phyloP scores from a whole-genome alignment of 2,888 invertebrate species.

The Himalopsyche anomala region DNA sequence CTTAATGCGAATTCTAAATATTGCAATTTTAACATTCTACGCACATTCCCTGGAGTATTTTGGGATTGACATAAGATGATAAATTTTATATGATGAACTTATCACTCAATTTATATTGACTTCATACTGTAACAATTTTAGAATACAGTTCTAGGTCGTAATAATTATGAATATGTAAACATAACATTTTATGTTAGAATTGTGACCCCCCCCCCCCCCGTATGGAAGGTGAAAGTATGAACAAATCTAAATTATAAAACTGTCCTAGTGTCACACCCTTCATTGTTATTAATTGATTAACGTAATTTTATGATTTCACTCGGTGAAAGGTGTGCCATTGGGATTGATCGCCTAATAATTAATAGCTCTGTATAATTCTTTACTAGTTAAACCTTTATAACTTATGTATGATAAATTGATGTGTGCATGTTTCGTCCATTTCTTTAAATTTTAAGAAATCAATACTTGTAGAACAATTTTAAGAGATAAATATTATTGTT shows the following conservation, averaged over 20 bases:
- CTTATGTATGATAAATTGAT: slow-evolving; percentile 63
- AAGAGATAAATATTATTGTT: slow-evolving; percentile 38
- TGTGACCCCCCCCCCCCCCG: slow-evolving; percentile 43
- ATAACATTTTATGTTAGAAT: slow-evolving; percentile 46
- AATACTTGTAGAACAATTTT: slow-evolving; percentile 55
- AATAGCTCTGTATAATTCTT: slow-evolving; percentile 61
- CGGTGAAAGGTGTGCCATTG: slow-evolving; percentile 37
- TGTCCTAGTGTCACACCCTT: slow-evolving; percentile 24
- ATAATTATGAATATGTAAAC: slow-evolving; percentile 44
- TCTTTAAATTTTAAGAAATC: slow-evolving; percentile 61
- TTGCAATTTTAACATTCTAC: slow-evolving; percentile 53
- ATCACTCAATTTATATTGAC: slow-evolving; percentile 44
- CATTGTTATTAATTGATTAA: slow-evolving; percentile 12
- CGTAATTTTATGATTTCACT: slow-evolving; percentile 9
- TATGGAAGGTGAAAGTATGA: slow-evolving; percentile 49
- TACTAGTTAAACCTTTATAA: slow-evolving; percentile 55
- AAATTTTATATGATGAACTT: slow-evolving; percentile 50
- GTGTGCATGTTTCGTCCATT: slow-evolving; percentile 65
- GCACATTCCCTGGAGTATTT: slow-evolving; percentile 62
- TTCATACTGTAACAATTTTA: slow-evolving; percentile 50
- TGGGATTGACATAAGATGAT: slow-evolving; percentile 49
- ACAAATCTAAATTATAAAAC: slow-evolving; percentile 48
- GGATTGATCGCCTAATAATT: slow-evolving; percentile 51
- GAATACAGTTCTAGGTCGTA: slow-evolving; percentile 51
- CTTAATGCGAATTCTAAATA: slow-evolving; percentile 24